Conservation (phyloP, 2,888 invertebrate genomes). For the Phrixothrix hirtus region DNA sequence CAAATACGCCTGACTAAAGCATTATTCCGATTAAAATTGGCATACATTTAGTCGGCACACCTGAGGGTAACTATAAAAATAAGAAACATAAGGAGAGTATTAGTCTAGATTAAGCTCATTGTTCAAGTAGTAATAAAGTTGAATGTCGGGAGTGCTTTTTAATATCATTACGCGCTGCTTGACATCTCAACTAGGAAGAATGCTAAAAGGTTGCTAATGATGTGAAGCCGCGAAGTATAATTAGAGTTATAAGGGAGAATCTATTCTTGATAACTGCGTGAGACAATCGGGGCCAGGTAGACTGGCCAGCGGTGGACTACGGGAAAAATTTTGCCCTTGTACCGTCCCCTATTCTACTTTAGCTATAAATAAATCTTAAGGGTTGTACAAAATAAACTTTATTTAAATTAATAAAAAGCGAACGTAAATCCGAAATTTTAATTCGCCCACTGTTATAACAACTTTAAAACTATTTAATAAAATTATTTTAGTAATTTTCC, state of each 20-base stretch:
- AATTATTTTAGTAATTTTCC: no score
- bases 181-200: constrained; percentile 25
- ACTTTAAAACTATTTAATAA: no score
- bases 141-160: constrained; percentile 18
- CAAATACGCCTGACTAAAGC: no score
- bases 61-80: no score
- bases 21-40: no score
- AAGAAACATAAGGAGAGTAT: no score
- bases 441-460: no score
- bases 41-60: no score
- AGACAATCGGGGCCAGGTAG: constrained; percentile 35
- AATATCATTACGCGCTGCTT: constrained; percentile 26
- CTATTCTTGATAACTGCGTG: constrained; percentile 48
- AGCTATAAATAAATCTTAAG: constrained; percentile 22
- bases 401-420: no score
- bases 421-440: no score
- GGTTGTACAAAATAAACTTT: constrained; percentile 36
- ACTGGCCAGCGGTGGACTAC: constrained; percentile 32
- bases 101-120: no score
- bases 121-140: constrained; percentile 2
- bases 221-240: constrained; percentile 38
- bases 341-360: constrained; percentile 30
- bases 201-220: constrained; percentile 39
- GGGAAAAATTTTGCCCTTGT: constrained; percentile 31
- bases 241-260: constrained; percentile 43